These are phyloP conservation scores for Prionailurus bengalensis DNA, from an alignment of 2,113 vertebrate species.

Conservation along the genomic window DNA sequence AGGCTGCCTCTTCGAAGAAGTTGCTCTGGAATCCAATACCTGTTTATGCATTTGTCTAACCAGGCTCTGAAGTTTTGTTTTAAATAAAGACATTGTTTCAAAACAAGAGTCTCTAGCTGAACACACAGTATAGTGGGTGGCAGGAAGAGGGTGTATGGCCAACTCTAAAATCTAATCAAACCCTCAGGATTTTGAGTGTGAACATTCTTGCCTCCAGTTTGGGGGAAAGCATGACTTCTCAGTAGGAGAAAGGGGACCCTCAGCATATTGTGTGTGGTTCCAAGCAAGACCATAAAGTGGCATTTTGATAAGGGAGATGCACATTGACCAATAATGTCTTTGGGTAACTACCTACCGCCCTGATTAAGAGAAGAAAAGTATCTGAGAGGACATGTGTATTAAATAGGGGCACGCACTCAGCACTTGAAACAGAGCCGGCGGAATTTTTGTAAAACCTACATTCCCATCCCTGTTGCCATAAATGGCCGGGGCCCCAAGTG, in stretches of 20 bases:
- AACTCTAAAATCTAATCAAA: constrained; percentile 73
- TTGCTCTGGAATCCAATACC: constrained; percentile 77
- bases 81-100: constrained; percentile 77
- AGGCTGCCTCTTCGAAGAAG: constrained; percentile 78
- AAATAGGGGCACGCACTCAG: neutral
- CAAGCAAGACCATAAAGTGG: constrained; percentile 37
- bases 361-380: neutral
- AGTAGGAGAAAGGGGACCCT: neutral
- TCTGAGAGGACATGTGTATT: neutral
- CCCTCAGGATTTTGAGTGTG: constrained; percentile 53
- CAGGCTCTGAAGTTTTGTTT: constrained; percentile 74
- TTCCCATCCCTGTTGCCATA: neutral
- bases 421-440: neutral
- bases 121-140: constrained; percentile 36
- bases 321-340: neutral
- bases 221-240: neutral
- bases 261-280: neutral
- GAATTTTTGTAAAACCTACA: neutral
- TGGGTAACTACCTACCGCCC: neutral
- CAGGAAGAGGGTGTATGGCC: constrained; percentile 26
- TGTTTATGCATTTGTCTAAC: constrained; percentile 84
- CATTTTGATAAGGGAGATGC: constrained; percentile 35
- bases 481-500: neutral
- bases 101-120: constrained; percentile 74
- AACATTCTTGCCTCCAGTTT: constrained; percentile 25